phyloP scores from a whole-genome alignment of 2,888 invertebrate species.

The Scaptodrosophila latifasciaeformis region DNA sequence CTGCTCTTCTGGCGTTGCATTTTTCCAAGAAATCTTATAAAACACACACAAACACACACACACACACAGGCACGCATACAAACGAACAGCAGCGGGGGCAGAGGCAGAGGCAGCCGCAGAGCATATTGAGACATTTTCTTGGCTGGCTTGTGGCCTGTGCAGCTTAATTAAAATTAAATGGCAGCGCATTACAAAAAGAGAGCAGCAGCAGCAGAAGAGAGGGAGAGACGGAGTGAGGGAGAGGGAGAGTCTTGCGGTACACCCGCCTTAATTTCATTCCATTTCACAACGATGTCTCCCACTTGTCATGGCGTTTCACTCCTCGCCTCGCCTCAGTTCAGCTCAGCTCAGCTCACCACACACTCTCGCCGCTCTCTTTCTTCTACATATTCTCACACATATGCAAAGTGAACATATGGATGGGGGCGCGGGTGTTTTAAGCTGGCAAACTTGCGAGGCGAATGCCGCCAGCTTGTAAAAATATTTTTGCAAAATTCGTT shows the following conservation, averaged over 20 bases:
- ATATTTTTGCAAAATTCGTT: conserved; percentile 33
- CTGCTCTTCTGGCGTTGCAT: conserved; percentile 3
- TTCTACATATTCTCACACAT: no score
- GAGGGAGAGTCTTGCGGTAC: no score
- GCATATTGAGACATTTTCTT: not conserved
- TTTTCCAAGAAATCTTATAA: not conserved
- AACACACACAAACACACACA: not conserved
- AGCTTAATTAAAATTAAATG: conserved; percentile 41
- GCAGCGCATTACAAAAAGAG: conserved; percentile 21
- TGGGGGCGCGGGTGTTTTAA: conserved; percentile 15
- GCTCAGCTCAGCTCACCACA: not conserved
- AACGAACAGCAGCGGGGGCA: not conserved
- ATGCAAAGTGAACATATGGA: no score
- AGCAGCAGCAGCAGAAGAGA: no score
- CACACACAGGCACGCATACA: not conserved
- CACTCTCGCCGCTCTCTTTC: not conserved
- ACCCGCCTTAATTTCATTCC: no score
- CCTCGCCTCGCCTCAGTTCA: not conserved
- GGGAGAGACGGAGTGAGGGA: no score
- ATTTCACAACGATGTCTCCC: no score
- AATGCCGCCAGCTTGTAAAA: conserved; percentile 12
- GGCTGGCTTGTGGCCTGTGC: not conserved
- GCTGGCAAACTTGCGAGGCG: not conserved
- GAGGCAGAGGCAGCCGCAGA: no score
- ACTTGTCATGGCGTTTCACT: no score